Evolutionary conservation across 2,797 vertebrate species (phyloP), one percentile per base, ranked within the genome.

Genomic region (Crocodylus rhombifer): DNA sequence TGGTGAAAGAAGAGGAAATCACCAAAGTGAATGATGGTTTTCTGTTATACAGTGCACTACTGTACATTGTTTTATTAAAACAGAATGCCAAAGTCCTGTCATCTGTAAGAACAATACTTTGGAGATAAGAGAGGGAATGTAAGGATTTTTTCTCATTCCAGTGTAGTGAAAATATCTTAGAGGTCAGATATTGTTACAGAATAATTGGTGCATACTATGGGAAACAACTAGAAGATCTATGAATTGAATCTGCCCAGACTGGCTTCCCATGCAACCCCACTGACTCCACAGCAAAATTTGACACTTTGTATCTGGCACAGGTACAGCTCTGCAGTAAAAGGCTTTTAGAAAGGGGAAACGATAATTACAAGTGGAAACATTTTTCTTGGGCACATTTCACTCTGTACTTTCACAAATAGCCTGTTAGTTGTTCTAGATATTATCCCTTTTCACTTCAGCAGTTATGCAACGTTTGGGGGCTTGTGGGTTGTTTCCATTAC

Each of bases 31-130:
- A 71, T 80, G 36, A 5, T 9, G 14, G 16, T 1, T 86, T 91
- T 91, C 64, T 33, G 55, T 3, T 12, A 78, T 28, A 77, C 0
- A 0, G 2, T 26, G 58, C 55, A 14, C 81, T 85, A 16, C 8
- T 88, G 30, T 4, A 30, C 77, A 74, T 42, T 81, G 15, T 88
- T 84, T 85, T 77, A 86, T 7, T 1, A 86, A 84, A 84, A 16
- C 3, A 55, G 69, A 91, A 77, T 65, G 28, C 2, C 63, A 84
- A 92, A n/a, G 0, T 2, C 0, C 13, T 80, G 7, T 75, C 1
- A 60, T 89, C 67, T 80, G 71, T 14, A 61, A 61, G 58, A 33
- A 61, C 20, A 64, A 20, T 51, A 18, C 25, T 51, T 63, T 63
- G 14, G 18, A 30, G 28, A n/a, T n/a, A 58, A 30, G 6, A n/a